Evolutionary conservation across 2,113 vertebrate species (phyloP), one percentile per base, ranked within the genome.

Genomic region (Crypturellus undulatus): DNA sequence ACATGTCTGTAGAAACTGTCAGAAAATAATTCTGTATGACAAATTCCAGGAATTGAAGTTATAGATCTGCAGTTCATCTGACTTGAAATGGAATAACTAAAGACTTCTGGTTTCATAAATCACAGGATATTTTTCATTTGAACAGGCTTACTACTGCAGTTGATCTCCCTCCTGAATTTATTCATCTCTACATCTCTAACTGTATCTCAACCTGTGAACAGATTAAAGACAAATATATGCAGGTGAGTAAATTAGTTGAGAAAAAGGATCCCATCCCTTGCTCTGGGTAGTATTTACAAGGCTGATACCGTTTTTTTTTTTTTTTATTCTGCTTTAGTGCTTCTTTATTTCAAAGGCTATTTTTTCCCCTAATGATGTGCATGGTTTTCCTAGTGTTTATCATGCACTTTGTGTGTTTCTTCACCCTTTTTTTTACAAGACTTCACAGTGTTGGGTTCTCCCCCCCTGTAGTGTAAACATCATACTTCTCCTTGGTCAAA

Each of bases 221-320:
- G 84, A 99, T 99, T 97, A 99, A 99, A 97, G 99, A 99, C 97
- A 99, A 99, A 87, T 99, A 99, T 78, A 99, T 99, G 99, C 99
- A 99, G 99, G 99, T 99, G 96, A 93, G 95, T 65, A 69, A 85
- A 34, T 43, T 84, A 26, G 30, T 72, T 69, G 72, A 63, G 51
- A 54, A 84, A 62, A 65, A 34, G 38, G 58, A 15, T 58, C 20
- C 32, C 8, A 9, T 21, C 0, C 84, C 30, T 49, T 75, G n/a
- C 21, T 65, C 28, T 91, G 45, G 63, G 36, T 49, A 87, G 6
- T 49, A 52, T 1, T 79, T 43, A 16, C 32, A 68, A 72, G 38
- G n/a, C 32, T 65, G 65, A 59, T 42, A 58, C 12, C 32, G 72
- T 18, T 52, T 38, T 38, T 62, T 38, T 18, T 52, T 38, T 38